Evolutionary conservation across 2,888 invertebrate species (phyloP).

Genomic region (Auanema sp.): DNA sequence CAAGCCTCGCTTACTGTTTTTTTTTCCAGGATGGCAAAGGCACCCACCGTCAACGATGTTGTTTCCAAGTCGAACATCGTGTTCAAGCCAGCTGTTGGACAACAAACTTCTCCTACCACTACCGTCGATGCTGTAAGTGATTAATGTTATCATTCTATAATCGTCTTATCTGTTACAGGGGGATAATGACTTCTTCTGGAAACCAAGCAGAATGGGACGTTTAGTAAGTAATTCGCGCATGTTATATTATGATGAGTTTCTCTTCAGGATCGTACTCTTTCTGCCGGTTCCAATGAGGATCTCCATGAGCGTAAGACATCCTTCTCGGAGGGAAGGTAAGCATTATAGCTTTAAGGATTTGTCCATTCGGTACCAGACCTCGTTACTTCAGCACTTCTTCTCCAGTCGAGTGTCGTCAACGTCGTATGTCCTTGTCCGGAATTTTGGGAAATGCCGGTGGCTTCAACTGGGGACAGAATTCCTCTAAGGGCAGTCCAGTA

Average conservation of each 20-base stretch:
- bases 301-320: slow-evolving; percentile 23
- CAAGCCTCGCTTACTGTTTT: slow-evolving; percentile 4
- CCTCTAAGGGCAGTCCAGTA: slow-evolving; percentile 4
- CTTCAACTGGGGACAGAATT: slow-evolving; percentile 42
- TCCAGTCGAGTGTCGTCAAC: slow-evolving; percentile 31
- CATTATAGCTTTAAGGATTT: neutral
- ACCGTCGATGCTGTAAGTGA: neutral
- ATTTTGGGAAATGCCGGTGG: slow-evolving; percentile 39
- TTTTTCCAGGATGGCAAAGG: slow-evolving; percentile 48
- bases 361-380: slow-evolving; percentile 7
- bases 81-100: slow-evolving; percentile 35
- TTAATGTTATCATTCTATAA: slow-evolving; percentile 22
- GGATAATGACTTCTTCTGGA: slow-evolving; percentile 50
- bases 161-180: slow-evolving; percentile 33
- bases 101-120: neutral
- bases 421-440: slow-evolving; percentile 41
- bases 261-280: slow-evolving; percentile 27
- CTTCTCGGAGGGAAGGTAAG: slow-evolving; percentile 15
- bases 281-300: slow-evolving; percentile 42
- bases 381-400: slow-evolving; percentile 19
- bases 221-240: no score
- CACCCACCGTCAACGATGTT: slow-evolving; percentile 51
- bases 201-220: slow-evolving; percentile 21
- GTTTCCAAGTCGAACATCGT: slow-evolving; percentile 39
- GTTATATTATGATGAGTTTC: neutral